A percentile compares a stretch with the other conserved stretches of the same genome.
Evolutionary conservation across 2,113 vertebrate genomes (phyloP).

Genomic region (Xyliphius kryptos): DNA sequence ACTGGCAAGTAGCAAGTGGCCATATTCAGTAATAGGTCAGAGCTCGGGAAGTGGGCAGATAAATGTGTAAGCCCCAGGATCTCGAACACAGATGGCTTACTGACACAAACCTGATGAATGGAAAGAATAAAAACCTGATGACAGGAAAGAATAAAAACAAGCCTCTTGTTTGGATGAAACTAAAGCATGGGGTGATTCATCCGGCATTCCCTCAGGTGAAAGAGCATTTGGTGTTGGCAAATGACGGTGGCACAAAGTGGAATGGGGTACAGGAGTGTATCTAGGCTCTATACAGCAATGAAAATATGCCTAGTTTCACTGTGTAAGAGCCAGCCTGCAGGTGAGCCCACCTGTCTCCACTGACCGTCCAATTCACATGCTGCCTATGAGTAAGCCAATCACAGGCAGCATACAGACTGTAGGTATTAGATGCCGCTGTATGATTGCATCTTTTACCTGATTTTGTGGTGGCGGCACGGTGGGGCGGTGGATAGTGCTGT

Average conservation of each 20-base stretch:
- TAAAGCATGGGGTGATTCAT: constrained; percentile 10
- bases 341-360: constrained; percentile 42
- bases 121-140: too few relatives aligned
- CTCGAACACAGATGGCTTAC: constrained; percentile 38
- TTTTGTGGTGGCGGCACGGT: too few relatives aligned
- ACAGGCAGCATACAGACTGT: too few relatives aligned
- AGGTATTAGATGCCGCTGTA: too few relatives aligned
- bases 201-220: constrained; percentile 35
- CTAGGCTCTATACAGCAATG: constrained; percentile 9
- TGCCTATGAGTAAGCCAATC: background rate
- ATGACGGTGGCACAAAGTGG: too few relatives aligned
- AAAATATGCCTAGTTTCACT: constrained; percentile 32
- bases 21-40: constrained; percentile 22
- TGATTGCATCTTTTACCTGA: too few relatives aligned
- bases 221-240: constrained; percentile 9
- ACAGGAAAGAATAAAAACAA: too few relatives aligned
- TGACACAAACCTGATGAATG: constrained; percentile 31
- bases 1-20: too few relatives aligned
- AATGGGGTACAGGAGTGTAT: constrained; percentile 7
- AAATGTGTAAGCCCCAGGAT: constrained; percentile 38
- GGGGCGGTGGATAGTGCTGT: too few relatives aligned
- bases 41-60: constrained; percentile 39
- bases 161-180: constrained; percentile 6
- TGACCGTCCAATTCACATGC: background rate
- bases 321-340: constrained; percentile 32